Evolutionary conservation across 2,797 vertebrate species (phyloP).

Genomic region (Cephalopachus bancanus): DNA sequence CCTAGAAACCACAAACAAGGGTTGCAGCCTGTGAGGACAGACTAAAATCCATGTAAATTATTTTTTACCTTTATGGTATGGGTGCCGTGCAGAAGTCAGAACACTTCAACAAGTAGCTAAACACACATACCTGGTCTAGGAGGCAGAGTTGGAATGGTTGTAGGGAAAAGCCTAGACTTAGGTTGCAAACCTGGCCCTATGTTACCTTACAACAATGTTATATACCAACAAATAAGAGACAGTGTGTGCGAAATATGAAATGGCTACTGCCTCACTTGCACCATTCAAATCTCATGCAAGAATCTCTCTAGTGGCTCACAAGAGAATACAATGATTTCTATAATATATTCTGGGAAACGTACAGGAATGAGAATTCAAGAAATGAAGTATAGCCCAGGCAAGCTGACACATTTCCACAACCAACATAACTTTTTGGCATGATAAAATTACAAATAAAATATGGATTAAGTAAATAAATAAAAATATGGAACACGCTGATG

Average conservation of each 20-base stretch:
- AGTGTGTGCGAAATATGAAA: background rate
- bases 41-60: background rate
- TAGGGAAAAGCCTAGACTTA: background rate
- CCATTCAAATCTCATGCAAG: background rate
- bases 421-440: background rate
- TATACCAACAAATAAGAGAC: background rate
- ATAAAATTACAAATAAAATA: background rate
- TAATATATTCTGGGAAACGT: background rate
- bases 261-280: background rate
- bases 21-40: background rate
- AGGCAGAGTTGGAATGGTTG: background rate
- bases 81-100: background rate
- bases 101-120: background rate
- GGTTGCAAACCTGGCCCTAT: background rate
- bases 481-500: background rate
- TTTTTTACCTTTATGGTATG: background rate
- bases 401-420: background rate
- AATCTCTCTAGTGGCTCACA: background rate
- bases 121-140: background rate
- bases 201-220: rapidly evolving
- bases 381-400: background rate
- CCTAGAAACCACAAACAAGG: background rate
- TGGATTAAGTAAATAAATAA: background rate
- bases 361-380: background rate
- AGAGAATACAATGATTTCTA: background rate